Conservation (phyloP, 1,140 invertebrate genomes). For the Penaeus vannamei region DNA sequence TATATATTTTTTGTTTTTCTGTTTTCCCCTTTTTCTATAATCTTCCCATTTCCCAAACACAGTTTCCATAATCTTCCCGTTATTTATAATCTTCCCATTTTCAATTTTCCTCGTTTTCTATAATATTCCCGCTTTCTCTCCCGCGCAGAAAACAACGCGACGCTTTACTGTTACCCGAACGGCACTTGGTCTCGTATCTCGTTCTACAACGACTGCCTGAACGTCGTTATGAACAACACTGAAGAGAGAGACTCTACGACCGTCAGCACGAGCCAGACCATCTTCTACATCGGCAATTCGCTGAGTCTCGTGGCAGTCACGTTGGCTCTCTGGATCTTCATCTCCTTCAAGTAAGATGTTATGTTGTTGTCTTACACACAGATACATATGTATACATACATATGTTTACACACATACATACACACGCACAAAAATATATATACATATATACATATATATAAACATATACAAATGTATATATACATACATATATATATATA, state of each 20-base stretch:
- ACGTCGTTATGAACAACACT: conserved; percentile 38
- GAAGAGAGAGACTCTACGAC: conserved; percentile 2
- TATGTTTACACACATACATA: too few relatives aligned
- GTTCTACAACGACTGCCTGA: conserved; percentile 49
- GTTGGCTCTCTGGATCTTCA: conserved; percentile 64
- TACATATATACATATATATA: too few relatives aligned
- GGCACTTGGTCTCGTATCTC: conserved; percentile 78
- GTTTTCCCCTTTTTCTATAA: too few relatives aligned
- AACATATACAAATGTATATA: too few relatives aligned
- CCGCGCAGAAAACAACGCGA: conserved; percentile 81
- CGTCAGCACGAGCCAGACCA: conserved; percentile 60
- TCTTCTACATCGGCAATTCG: conserved; percentile 67
- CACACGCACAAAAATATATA: too few relatives aligned
- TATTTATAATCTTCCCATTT: too few relatives aligned
- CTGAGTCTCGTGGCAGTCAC: conserved; percentile 63
- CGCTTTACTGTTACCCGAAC: conserved; percentile 78
- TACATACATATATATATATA: too few relatives aligned
- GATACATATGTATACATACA: too few relatives aligned
- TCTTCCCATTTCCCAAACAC: too few relatives aligned
- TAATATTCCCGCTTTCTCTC: conserved; percentile 70
- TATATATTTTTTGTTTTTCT: too few relatives aligned
- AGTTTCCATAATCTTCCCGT: too few relatives aligned
- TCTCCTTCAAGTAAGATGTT: conserved; percentile 63
- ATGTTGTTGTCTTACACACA: background rate
- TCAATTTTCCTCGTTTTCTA: background rate